Base-by-base conservation (phyloP, 2,797 vertebrate species). In the Sebastes minor region DNA sequence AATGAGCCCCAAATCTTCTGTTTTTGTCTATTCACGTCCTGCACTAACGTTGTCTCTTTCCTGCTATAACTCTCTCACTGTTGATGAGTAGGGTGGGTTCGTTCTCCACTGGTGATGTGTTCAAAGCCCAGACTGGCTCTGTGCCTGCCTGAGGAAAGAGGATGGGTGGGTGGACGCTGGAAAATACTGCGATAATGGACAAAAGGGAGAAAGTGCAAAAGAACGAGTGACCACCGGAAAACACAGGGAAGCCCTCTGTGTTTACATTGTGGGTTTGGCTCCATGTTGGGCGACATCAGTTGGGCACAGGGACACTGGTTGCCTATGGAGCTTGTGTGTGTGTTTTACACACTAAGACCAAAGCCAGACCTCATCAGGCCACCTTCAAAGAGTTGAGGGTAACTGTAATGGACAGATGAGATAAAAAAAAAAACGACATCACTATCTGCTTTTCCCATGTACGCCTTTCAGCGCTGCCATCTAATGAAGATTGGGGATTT, bases 101-200 rank as follows among this genome's bases (percentile, higher is more conserved):
- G 8, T n/a, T 52, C 42, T 46, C 63, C 56, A 46, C 70, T 65
- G 35, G 52, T 78, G 81, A 82, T 77, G 55, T 86, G 76, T 86
- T 89, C 72, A 85, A 86, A 89, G 85, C 78, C 69, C 80, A 82
- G 61, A 63, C 73, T 80, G 91, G 76, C 85, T 30, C 73, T 71
- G 72, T 18, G 78, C 62, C 71, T 62, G 85, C 57, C 27, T 55
- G 84, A 89, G 91, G 88, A 85, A 87, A 93, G 85, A 86, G 91
- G 91, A 94, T 92, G 95, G 93, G 88, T 84, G 92, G 92, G 84
- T 85, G 82, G 84, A 86, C 71, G 22, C 66, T 86, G 88, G 90
- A 92, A 95, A 93, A 73, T 35, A 8, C 69, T 82, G 68, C 56
- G 87, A 93, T 94, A 92, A 90, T 77, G 56, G 71, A 77, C 75